Evolutionary conservation across 2,113 vertebrate species (phyloP).

Genomic region (Protobothrops mucrosquamatus): DNA sequence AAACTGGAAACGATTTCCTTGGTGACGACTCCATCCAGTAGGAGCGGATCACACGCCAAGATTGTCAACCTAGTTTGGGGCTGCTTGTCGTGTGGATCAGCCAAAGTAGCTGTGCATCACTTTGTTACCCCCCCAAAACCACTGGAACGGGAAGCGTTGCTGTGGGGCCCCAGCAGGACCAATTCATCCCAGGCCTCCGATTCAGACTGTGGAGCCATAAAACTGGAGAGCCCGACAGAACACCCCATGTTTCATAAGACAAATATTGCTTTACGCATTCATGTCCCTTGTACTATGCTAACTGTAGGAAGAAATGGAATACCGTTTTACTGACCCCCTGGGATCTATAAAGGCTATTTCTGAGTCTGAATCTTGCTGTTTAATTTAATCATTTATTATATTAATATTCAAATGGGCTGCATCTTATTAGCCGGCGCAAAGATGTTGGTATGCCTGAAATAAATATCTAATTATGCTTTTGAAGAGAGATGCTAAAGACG

Average conservation of each 20-base stretch:
- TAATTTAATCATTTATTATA: conserved; percentile 90
- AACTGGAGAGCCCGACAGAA: conserved; percentile 75
- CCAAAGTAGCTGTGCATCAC: conserved; percentile 56
- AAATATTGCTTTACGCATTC: conserved; percentile 78
- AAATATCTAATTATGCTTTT: conserved; percentile 84
- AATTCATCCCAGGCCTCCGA: conserved; percentile 71
- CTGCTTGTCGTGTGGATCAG: conserved; percentile 45
- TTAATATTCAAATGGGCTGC: conserved; percentile 86
- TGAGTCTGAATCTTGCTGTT: conserved; percentile 86
- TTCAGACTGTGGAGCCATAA: conserved; percentile 78
- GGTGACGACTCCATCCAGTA: conserved; percentile 18
- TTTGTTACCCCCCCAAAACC: conserved; percentile 55
- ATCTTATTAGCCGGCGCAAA: conserved; percentile 86
- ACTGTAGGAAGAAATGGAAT: conserved; percentile 80
- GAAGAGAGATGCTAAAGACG: conserved; percentile 80
- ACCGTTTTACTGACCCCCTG: conserved; percentile 82
- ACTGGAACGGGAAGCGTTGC: conserved; percentile 63
- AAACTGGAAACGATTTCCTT: conserved; percentile 30
- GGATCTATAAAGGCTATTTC: conserved; percentile 85
- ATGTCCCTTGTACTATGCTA: conserved; percentile 76
- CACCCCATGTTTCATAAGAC: conserved; percentile 79
- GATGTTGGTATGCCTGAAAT: conserved; percentile 83
- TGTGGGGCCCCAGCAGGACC: conserved; percentile 67
- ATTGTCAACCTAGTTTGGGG: conserved; percentile 62
- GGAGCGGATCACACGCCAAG: conserved; percentile 56